Conservation (phyloP, 2,797 vertebrate genomes). For the Cygnus olor region DNA sequence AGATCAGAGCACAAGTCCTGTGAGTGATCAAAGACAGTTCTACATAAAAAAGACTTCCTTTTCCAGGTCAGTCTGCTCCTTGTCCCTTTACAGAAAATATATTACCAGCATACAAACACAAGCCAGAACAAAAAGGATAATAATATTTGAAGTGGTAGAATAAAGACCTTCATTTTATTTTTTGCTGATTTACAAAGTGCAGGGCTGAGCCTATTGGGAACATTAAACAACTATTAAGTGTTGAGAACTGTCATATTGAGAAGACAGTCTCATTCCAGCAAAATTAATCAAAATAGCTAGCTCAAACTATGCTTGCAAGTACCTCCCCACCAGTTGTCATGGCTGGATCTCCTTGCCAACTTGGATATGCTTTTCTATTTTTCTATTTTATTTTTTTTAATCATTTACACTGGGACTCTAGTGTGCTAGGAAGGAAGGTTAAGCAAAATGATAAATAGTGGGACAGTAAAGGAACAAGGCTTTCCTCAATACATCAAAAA, state of each 20-base stretch:
- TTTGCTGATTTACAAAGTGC: constrained; percentile 44
- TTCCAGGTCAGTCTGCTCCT: constrained; percentile 65
- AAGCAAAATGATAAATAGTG: not conserved
- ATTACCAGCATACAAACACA: constrained; percentile 44
- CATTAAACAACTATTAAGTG: constrained; percentile 35
- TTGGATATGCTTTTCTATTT: not conserved
- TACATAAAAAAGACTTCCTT: constrained; percentile 52
- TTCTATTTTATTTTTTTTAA: not conserved
- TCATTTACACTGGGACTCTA: not conserved
- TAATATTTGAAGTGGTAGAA: constrained; percentile 50
- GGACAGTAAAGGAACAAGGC: not conserved
- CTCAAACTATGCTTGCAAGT: constrained; percentile 41
- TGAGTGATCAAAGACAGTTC: constrained; percentile 63
- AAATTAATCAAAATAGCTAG: constrained; percentile 46
- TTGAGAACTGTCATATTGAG: constrained; percentile 27
- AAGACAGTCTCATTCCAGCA: constrained; percentile 29
- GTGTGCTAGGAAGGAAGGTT: not conserved
- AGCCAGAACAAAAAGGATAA: constrained; percentile 48
- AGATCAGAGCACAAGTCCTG: constrained; percentile 50
- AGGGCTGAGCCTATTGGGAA: constrained; percentile 29
- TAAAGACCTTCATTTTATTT: constrained; percentile 39
- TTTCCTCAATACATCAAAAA: not conserved
- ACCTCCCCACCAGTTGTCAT: not conserved
- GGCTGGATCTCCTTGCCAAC: not conserved
- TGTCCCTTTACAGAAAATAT: constrained; percentile 46